These are phyloP conservation scores for Dinomys branickii DNA, from an alignment of 2,113 vertebrate species.

Conservation along the genomic window DNA sequence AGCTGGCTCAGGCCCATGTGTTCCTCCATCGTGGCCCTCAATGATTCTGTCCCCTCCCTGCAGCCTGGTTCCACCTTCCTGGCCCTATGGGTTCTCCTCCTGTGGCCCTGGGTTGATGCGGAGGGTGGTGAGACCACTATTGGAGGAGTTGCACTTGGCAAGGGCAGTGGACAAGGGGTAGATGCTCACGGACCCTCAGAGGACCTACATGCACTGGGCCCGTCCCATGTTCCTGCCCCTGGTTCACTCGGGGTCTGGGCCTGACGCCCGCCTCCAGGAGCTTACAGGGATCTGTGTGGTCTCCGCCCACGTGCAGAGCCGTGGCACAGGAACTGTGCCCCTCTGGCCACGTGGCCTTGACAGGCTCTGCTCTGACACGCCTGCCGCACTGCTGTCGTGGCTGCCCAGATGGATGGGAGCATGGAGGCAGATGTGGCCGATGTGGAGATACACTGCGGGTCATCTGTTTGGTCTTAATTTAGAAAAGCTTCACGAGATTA, in stretches of 20 bases:
- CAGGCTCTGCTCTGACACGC: not conserved
- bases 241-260: too few species aligned
- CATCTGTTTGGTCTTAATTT: conserved; percentile 77
- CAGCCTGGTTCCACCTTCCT: not conserved
- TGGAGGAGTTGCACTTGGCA: not conserved
- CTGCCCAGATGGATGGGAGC: conserved; percentile 53
- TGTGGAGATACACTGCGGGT: not conserved
- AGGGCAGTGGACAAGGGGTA: not conserved
- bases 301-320: too few species aligned
- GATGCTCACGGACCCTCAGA: not conserved
- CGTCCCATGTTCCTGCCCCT: rapidly evolving
- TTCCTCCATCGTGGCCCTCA: too few species aligned
- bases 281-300: rapidly evolving
- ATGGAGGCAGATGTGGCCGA: not conserved
- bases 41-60: not conserved
- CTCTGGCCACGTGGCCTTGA: not conserved
- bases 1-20: not conserved
- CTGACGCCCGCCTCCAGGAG: not conserved
- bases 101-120: not conserved
- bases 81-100: not conserved
- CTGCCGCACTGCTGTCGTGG: not conserved
- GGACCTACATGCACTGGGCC: not conserved
- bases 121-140: not conserved
- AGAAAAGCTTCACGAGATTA: conserved; percentile 68
- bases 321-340: not conserved